Evolutionary conservation across 2,888 invertebrate species (phyloP), one percentile per base, ranked within the genome.

Genomic region (Lathronympha strigana): DNA sequence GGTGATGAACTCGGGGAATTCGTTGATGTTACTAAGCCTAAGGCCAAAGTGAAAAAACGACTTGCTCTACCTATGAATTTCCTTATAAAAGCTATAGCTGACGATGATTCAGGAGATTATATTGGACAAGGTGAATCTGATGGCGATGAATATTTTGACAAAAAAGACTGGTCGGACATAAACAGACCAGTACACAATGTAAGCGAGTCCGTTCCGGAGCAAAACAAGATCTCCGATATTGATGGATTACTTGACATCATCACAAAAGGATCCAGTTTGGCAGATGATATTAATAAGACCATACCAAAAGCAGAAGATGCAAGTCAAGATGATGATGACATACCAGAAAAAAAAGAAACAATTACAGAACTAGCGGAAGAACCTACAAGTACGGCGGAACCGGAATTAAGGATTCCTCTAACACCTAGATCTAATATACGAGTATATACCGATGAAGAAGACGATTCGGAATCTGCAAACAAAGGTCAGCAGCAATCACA

Each of bases 1-100:
- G 88, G 87, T 2, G 84, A 85, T 4, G 84, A 89, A 63, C 70
- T 90, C 4, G 90, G 87, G 61, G 87, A 91, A 55, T 87, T 90
- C 43, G 74, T 83, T 1, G 79, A 83, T 36, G 80, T 83, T 45
- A 73, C 74, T 25, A 55, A 55, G 43, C 68, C 72, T 4, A 87
- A 87, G 72, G 71, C 76, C 1, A 90, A 88, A 71, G 81, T 84
- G 6, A 90, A 87, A 69, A 92, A 91, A 69, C 78, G 92, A 69
- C 73, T 91, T 50, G 92, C 92, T 1, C 77, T 74, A 1, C 91
- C 91, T 1, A 70, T 81, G 2, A 88, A 88, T 72, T 92, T 85
- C 50, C 62, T 86, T 40, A 69, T 92, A 1, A 82, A 72, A 76
- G 79, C 88, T 0, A 82, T 85, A 5, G 83, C 80, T n/a, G 88